Evolutionary conservation across 2,797 vertebrate species (phyloP).

Genomic region (Podarcis siculus): DNA sequence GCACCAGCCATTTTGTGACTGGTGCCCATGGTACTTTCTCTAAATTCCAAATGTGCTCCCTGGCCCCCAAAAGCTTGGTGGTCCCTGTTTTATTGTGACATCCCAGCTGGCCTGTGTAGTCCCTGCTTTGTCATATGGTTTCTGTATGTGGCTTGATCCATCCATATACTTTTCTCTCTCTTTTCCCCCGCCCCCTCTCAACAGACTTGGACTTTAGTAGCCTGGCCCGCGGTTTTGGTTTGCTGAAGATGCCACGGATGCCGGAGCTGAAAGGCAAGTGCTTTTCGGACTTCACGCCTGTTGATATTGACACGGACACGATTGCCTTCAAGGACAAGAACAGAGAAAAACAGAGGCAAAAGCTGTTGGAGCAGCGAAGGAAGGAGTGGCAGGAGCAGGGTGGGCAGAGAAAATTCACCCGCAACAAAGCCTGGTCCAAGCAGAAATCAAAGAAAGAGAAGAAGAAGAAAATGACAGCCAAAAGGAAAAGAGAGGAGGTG

Average conservation of each 20-base stretch:
- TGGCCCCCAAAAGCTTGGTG: too few relatives aligned
- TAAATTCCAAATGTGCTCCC: too few relatives aligned
- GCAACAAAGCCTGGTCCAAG: slow-evolving; percentile 93
- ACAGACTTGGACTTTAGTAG: slow-evolving; percentile 90
- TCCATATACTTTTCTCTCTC: background rate
- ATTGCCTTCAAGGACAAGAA: slow-evolving; percentile 95
- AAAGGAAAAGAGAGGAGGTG: slow-evolving; percentile 88
- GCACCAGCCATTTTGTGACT: too few relatives aligned
- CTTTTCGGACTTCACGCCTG: slow-evolving; percentile 83
- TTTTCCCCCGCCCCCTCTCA: background rate
- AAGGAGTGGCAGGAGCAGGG: slow-evolving; percentile 68
- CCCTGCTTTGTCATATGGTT: background rate
- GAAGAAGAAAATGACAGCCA: slow-evolving; percentile 82
- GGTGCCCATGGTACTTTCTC: too few relatives aligned
- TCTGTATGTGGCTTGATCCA: background rate
- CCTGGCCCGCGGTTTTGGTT: slow-evolving; percentile 89
- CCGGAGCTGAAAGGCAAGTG: slow-evolving; percentile 89
- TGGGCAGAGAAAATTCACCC: slow-evolving; percentile 77
- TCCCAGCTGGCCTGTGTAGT: background rate
- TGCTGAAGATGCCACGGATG: slow-evolving; percentile 94
- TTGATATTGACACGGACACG: slow-evolving; percentile 85
- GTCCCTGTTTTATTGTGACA: too few relatives aligned
- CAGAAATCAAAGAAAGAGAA: slow-evolving; percentile 90
- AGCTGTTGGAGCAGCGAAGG: slow-evolving; percentile 79
- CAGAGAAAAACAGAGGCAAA: slow-evolving; percentile 89